phyloP scores from a whole-genome alignment of 92 coral and sea anemone genomes.

The Paragorgia papillata region DNA sequence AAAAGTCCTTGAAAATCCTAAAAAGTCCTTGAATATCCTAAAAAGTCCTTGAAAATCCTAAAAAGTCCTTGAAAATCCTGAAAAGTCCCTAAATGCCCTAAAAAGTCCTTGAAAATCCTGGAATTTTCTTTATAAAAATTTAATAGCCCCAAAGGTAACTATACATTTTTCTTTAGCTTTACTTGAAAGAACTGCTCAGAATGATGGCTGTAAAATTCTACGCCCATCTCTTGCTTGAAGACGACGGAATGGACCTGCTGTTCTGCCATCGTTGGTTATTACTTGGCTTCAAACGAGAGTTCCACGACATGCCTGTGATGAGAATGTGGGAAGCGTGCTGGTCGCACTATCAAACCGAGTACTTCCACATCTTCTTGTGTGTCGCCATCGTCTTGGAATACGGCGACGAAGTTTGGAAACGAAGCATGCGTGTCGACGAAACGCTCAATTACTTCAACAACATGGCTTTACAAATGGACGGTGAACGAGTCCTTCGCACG shows the following conservation, averaged over 20 bases:
- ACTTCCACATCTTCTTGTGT: conserved; percentile 92
- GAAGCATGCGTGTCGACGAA: conserved; percentile 82
- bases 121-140: no score
- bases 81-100: no score
- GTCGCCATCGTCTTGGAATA: conserved; percentile 90
- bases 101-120: no score
- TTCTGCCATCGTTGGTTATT: conserved; percentile 97
- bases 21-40: no score
- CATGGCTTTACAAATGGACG: conserved; percentile 95
- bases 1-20: no score
- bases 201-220: conserved; percentile 82
- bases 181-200: conserved; percentile 82
- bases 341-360: conserved; percentile 98
- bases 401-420: conserved; percentile 63
- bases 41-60: no score
- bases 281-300: conserved; percentile 96
- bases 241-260: conserved; percentile 83
- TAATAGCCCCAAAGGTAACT: no score
- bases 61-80: no score
- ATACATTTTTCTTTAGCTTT: conserved; percentile 54
- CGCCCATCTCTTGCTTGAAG: conserved; percentile 87
- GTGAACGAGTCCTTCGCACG: conserved; percentile 73
- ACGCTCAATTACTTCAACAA: conserved; percentile 92
- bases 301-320: conserved; percentile 82
- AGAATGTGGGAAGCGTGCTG: conserved; percentile 99